Evolutionary conservation across 2,113 vertebrate genomes (phyloP).

Genomic region (Sigmodon hispidus): DNA sequence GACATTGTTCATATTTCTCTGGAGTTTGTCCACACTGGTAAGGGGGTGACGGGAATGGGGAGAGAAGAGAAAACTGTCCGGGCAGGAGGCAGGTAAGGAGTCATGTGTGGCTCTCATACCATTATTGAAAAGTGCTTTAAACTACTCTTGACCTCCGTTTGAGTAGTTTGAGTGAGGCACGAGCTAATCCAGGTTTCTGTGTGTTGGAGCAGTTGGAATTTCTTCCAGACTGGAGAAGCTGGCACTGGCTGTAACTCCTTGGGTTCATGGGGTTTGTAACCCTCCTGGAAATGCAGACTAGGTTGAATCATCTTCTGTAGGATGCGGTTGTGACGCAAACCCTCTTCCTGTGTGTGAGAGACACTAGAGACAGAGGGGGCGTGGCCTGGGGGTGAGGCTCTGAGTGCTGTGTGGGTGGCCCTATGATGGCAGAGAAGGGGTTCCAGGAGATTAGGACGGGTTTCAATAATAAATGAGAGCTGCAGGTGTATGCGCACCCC

Average conservation of each 20-base stretch:
- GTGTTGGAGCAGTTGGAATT: not conserved
- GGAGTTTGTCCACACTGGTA: no score
- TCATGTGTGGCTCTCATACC: not conserved
- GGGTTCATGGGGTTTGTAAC: conserved; percentile 56
- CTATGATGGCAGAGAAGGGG: not conserved
- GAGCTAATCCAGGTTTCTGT: not conserved
- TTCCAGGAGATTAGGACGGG: not conserved
- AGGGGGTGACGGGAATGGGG: no score
- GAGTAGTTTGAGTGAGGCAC: fast-evolving
- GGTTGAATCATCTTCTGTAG: conserved; percentile 77
- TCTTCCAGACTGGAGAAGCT: not conserved
- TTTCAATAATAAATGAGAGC: conserved; percentile 10
- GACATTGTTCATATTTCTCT: not conserved
- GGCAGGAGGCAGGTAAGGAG: not conserved
- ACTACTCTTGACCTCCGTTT: not conserved
- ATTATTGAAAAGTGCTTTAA: not conserved
- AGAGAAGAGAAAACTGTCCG: fast-evolving
- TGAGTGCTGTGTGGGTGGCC: not conserved
- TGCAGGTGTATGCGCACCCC: not conserved
- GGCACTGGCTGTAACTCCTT: conserved; percentile 14
- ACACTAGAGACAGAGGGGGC: not conserved
- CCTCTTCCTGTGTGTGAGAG: conserved; percentile 31
- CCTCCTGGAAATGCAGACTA: conserved; percentile 55
- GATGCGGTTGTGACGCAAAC: conserved; percentile 72
- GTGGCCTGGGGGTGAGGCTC: not conserved